Evolutionary conservation across 2,888 invertebrate genomes (phyloP).

Genomic region (Dynastes hyllus): DNA sequence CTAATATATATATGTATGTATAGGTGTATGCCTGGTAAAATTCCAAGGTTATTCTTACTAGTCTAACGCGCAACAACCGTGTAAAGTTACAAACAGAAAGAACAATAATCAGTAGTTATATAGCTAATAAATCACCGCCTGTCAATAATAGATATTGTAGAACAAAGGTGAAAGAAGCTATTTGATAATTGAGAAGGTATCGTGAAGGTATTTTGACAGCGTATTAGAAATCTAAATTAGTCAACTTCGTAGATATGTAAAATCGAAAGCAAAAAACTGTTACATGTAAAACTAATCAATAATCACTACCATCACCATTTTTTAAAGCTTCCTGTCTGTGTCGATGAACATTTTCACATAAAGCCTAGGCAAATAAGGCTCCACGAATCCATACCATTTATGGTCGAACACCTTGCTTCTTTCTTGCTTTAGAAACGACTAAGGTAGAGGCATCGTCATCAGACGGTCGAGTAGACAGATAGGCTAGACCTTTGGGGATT

Average conservation of each 20-base stretch:
- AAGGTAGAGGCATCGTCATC: neutral
- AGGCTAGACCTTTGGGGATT: slow-evolving; percentile 14
- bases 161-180: slow-evolving; percentile 21
- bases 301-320: neutral
- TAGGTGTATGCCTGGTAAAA: slow-evolving; percentile 14
- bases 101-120: slow-evolving; percentile 25
- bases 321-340: neutral
- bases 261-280: neutral
- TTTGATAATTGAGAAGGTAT: neutral
- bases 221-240: slow-evolving; percentile 12
- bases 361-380: neutral
- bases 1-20: slow-evolving; percentile 1
- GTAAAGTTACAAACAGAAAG: slow-evolving; percentile 7
- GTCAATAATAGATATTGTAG: slow-evolving; percentile 1
- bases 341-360: neutral
- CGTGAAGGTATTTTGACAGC: neutral
- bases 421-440: neutral
- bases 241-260: neutral
- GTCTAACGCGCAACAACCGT: slow-evolving; percentile 6
- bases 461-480: neutral
- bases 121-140: slow-evolving; percentile 9
- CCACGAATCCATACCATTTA: slow-evolving; percentile 3
- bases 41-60: slow-evolving; percentile 24
- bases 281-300: slow-evolving; percentile 6
- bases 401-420: neutral